These are phyloP conservation scores for Percopsis transmontana DNA, from an alignment of 2,113 vertebrate species.

Conservation along the genomic window DNA sequence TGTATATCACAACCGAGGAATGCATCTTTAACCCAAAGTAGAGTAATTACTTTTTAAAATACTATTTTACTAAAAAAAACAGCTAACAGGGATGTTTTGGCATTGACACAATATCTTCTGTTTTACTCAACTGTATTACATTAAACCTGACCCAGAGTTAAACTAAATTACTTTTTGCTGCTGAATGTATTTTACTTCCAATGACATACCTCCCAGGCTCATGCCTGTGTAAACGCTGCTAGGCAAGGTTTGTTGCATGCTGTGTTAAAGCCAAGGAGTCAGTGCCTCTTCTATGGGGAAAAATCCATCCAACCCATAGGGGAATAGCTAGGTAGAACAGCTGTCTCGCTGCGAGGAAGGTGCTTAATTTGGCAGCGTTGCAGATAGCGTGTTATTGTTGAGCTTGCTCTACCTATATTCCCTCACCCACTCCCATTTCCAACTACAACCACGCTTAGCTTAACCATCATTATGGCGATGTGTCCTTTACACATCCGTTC, in stretches of 20 bases:
- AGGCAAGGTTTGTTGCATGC: conserved; percentile 52
- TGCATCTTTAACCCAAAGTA: neutral
- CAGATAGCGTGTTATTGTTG: conserved; percentile 76
- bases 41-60: neutral
- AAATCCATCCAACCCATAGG: conserved; percentile 77
- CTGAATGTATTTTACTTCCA: conserved; percentile 53
- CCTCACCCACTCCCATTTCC: conserved; percentile 32
- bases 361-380: conserved; percentile 66
- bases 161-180: conserved; percentile 24
- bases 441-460: conserved; percentile 42
- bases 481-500: conserved; percentile 38
- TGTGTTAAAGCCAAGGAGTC: conserved; percentile 69
- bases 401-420: conserved; percentile 52
- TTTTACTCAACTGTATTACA: conserved; percentile 38
- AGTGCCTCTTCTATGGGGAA: conserved; percentile 68
- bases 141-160: conserved; percentile 31
- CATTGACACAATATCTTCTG: conserved; percentile 42
- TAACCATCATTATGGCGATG: conserved; percentile 56
- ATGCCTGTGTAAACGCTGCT: conserved; percentile 74
- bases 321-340: conserved; percentile 71
- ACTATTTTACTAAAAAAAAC: neutral
- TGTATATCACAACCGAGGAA: too few relatives aligned
- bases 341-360: conserved; percentile 63
- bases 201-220: conserved; percentile 57
- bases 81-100: neutral